These are phyloP conservation scores for Acipenser transmontanus DNA, from an alignment of 2,797 vertebrate genomes.

Conservation along the genomic window DNA sequence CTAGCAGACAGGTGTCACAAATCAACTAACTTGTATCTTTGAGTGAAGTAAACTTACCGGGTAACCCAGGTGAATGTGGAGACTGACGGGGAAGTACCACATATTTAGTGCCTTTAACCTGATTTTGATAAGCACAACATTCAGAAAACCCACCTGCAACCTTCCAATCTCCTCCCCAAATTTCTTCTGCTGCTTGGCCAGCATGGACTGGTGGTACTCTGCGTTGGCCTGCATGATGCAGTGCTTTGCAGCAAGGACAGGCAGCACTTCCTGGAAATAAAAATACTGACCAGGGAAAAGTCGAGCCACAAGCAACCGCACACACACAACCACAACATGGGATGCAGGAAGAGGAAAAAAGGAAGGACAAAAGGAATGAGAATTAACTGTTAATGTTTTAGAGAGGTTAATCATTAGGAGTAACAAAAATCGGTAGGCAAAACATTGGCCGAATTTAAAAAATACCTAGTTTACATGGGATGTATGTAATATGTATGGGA, in stretches of 20 bases:
- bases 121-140: too few species aligned
- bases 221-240: constrained; percentile 97
- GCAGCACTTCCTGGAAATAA: constrained; percentile 99
- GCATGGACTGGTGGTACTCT: constrained; percentile 82
- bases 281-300: constrained; percentile 98
- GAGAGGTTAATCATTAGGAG: constrained; percentile 47
- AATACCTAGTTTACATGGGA: neutral
- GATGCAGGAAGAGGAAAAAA: constrained; percentile 68
- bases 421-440: constrained; percentile 35
- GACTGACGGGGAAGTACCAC: too few species aligned
- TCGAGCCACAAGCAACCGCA: constrained; percentile 75
- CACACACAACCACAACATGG: constrained; percentile 55
- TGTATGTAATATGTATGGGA: too few species aligned
- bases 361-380: constrained; percentile 66
- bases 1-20: too few species aligned
- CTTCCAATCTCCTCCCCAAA: constrained; percentile 96
- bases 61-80: too few species aligned
- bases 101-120: too few species aligned
- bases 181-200: constrained; percentile 93
- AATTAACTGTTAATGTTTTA: constrained; percentile 57
- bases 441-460: constrained; percentile 29
- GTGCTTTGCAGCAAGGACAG: constrained; percentile 93
- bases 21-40: too few species aligned
- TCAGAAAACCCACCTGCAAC: constrained; percentile 69
- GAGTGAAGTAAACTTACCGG: too few species aligned